Evolutionary conservation across 2,888 invertebrate species (phyloP).

Genomic region (Hecatera dysodea): DNA sequence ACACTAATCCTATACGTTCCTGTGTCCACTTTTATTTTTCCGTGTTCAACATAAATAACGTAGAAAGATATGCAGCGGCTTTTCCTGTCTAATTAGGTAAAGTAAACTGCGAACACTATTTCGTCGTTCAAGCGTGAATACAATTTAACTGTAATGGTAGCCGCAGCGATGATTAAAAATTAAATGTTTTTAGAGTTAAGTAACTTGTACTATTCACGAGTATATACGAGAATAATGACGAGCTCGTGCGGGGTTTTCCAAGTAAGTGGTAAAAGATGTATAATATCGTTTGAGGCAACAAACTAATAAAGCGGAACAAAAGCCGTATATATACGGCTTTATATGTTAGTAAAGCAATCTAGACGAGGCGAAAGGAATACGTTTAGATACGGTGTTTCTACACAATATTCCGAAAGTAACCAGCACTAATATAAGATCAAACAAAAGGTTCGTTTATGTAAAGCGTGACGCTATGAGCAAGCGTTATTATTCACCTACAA

Average conservation of each 20-base stretch:
- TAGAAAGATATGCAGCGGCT: not conserved
- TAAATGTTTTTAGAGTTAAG: not conserved
- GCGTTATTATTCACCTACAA: not conserved
- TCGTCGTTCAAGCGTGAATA: constrained; percentile 7
- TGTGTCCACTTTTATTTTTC: not conserved
- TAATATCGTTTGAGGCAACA: constrained; percentile 1
- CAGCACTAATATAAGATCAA: constrained; percentile 12
- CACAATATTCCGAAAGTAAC: constrained; percentile 23
- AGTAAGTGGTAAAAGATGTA: not conserved
- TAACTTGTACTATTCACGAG: not conserved
- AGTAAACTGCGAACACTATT: not conserved
- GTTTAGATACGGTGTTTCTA: constrained; percentile 23
- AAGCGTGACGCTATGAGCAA: not conserved
- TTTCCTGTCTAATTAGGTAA: not conserved
- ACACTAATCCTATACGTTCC: no score
- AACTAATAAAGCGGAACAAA: constrained; percentile 37
- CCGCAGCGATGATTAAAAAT: constrained; percentile 16
- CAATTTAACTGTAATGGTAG: constrained; percentile 23
- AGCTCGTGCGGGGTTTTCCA: not conserved
- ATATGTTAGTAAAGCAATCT: constrained; percentile 17
- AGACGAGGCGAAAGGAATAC: constrained; percentile 17
- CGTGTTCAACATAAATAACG: not conserved
- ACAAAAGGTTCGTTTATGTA: constrained; percentile 2
- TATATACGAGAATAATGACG: not conserved
- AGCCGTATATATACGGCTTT: not conserved